Evolutionary conservation across 2,113 vertebrate genomes (phyloP).

Genomic region (Sceloporus undulatus): DNA sequence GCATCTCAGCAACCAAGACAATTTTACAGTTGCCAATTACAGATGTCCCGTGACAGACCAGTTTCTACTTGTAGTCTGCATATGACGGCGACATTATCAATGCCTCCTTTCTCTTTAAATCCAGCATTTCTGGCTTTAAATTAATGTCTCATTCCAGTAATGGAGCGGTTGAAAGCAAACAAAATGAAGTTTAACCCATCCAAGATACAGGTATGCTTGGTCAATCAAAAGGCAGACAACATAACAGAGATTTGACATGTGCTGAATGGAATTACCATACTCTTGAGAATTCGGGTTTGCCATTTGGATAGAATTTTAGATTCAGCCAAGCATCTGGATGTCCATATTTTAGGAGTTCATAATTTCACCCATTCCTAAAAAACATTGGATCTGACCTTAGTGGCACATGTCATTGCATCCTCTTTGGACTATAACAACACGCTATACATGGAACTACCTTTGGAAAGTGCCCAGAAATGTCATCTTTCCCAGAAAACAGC

Average conservation of each 20-base stretch:
- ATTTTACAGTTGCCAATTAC: neutral
- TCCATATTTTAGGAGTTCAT: neutral
- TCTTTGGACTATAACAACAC: neutral
- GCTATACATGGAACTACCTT: neutral
- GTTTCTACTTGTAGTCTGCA: neutral
- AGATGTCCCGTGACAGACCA: neutral
- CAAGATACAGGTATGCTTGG: neutral
- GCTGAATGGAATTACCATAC: neutral
- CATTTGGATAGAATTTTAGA: neutral
- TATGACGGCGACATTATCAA: neutral
- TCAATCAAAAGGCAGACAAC: neutral
- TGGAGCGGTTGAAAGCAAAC: neutral
- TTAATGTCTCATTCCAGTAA: neutral
- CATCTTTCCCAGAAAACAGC: neutral
- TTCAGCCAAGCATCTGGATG: neutral
- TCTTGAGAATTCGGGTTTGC: neutral
- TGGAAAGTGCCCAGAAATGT: neutral
- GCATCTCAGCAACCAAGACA: neutral
- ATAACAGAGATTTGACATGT: neutral
- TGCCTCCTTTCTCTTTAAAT: neutral
- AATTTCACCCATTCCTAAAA: neutral
- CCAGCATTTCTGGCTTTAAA: neutral
- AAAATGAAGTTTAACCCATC: neutral
- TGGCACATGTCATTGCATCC: neutral
- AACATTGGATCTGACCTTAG: neutral